Conservation (phyloP, 2,113 vertebrate genomes). For the Actinemys pallida region DNA sequence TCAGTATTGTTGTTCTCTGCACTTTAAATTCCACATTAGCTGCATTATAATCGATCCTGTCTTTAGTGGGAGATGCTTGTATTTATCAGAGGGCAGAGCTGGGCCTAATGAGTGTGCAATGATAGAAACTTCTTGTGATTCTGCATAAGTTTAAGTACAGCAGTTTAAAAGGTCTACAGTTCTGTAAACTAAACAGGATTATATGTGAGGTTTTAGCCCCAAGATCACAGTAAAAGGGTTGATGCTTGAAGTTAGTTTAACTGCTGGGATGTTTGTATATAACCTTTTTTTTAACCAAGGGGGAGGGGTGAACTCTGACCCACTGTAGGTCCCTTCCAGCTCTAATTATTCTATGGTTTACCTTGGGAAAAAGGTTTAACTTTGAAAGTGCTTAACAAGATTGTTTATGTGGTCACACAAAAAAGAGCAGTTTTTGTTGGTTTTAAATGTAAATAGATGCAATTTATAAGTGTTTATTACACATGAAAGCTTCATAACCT, state of each 20-base stretch:
- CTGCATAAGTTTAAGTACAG: neutral
- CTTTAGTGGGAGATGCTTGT: neutral
- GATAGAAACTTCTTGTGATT: neutral
- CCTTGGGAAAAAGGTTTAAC: neutral
- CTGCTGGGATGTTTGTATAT: neutral
- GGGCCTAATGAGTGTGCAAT: neutral
- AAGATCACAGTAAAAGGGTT: neutral
- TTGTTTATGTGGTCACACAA: neutral
- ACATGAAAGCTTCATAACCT: neutral
- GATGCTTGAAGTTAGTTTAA: neutral
- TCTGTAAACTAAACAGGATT: neutral
- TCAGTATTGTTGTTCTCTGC: neutral
- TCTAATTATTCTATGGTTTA: neutral
- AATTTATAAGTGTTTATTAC: neutral
- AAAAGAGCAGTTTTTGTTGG: neutral
- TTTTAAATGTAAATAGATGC: neutral
- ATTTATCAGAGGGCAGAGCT: neutral
- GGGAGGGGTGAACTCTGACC: neutral
- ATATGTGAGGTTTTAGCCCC: neutral
- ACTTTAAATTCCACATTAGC: neutral
- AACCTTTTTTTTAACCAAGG: neutral
- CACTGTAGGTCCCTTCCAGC: neutral
- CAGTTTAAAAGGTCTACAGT: neutral
- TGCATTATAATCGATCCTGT: neutral
- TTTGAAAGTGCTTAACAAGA: neutral